Conservation (phyloP, 2,113 vertebrate species). For the Camarhynchus parvulus region DNA sequence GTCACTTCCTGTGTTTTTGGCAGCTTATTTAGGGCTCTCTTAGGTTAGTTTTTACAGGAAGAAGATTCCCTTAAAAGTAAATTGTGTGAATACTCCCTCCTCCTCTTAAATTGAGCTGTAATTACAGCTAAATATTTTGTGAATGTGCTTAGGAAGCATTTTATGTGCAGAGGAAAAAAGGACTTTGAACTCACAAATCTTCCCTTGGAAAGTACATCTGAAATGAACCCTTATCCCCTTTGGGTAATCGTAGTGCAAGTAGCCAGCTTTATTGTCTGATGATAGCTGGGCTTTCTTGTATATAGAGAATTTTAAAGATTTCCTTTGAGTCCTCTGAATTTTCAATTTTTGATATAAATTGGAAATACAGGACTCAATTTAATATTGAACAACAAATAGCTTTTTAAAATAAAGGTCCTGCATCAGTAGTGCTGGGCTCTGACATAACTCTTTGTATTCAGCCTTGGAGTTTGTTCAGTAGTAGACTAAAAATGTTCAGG, state of each 20-base stretch:
- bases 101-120: constrained; percentile 25
- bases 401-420: background rate
- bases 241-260: background rate
- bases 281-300: constrained; percentile 1
- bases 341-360: constrained; percentile 19
- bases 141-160: constrained; percentile 9
- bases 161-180: background rate
- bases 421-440: background rate
- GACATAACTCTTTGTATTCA: background rate
- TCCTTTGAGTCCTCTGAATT: constrained; percentile 26
- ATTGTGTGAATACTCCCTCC: background rate
- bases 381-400: background rate
- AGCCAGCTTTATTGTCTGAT: constrained; percentile 32
- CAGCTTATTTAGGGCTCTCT: background rate
- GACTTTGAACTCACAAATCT: constrained; percentile 15
- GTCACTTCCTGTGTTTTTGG: background rate
- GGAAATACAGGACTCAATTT: background rate
- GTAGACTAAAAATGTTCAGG: background rate
- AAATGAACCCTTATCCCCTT: constrained; percentile 21
- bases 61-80: constrained; percentile 17
- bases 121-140: constrained; percentile 51
- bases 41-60: background rate
- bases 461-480: background rate
- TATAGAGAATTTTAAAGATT: background rate
- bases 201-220: constrained; percentile 11